phyloP scores from a whole-genome alignment of 2,113 vertebrate species.

The Aplodontia rufa region DNA sequence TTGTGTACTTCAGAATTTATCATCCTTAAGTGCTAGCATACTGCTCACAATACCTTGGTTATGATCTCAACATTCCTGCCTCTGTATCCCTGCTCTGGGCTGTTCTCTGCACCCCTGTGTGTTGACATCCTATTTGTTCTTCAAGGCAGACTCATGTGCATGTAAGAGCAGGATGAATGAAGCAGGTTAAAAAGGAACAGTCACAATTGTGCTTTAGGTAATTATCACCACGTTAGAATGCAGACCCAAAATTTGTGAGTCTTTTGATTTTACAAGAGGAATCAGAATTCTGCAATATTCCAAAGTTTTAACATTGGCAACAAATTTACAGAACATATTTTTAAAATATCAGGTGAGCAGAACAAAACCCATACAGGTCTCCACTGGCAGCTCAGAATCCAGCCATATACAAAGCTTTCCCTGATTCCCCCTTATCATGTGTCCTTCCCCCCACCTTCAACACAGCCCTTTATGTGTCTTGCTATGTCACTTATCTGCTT shows the following conservation, averaged over 20 bases:
- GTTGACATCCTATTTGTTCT: background rate
- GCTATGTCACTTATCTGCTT: background rate
- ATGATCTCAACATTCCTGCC: background rate
- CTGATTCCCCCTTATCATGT: background rate
- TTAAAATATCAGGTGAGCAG: background rate
- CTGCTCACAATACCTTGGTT: background rate
- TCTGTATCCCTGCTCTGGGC: background rate
- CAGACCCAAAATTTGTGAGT: background rate
- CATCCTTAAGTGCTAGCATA: background rate
- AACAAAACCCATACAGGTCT: background rate
- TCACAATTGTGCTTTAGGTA: background rate
- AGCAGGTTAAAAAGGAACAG: background rate
- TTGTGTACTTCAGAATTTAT: background rate
- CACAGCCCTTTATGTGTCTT: background rate
- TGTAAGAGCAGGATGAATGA: background rate
- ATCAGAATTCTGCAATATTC: background rate
- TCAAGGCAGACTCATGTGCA: background rate
- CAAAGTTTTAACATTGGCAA: background rate
- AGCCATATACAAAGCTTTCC: background rate
- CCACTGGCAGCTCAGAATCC: background rate
- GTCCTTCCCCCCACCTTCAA: background rate
- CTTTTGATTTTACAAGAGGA: constrained; percentile 7
- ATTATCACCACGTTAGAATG: background rate
- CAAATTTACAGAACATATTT: background rate
- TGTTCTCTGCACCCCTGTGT: background rate